Base-by-base conservation (phyloP, 37 sponge, comb jelly and placozoan species). In the Petrosia ficiformis region DNA sequence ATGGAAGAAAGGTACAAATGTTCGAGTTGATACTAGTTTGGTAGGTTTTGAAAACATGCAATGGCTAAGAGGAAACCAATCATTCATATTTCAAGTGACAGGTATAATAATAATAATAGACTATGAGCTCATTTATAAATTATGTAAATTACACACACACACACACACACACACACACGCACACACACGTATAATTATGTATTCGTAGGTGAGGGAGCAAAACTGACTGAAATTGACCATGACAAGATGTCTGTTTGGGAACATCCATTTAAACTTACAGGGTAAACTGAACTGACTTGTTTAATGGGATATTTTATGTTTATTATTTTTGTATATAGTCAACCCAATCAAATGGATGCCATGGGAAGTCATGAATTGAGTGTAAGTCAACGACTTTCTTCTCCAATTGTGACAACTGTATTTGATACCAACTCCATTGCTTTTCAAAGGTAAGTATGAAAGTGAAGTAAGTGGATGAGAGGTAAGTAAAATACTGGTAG, bases 1-100 rank as follows among this genome's bases (percentile, higher is more conserved):
- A 4, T 99, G 97, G 96, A 99, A 99, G 83, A 93, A 91, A 72
- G 99, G 97, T 28, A 86, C 98, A 10, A 89, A 78, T 68, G 95
- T 97, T 30, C 73, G 98, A 14, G 89, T 97, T 59, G 98, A 97
- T 69, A 91, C 95, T 42, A 89, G 89, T 37, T 67, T 97, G 39
- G 34, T 93, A 1, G 96, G 99, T 0, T 96, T 96, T 65, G 59
- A 96, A 24, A 77, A 89, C 67, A 59, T 89, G 78, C 42, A 68
- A 14, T 95, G 99, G 96, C 82, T 84, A 70, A 76, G 94, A 59
- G 99, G 99, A 4, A 83, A 96, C 60, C 82, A 71, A 61, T 83
- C 87, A 35, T 83, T 99, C 57, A 71, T 99, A 24, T 99, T 99
- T 54, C 43, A 69, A 56, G 94, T 79, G 2, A 75, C 76, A 41